Percentiles rank a stretch among this genome's conserved stretches.
Evolutionary conservation across 1,140 invertebrate genomes (phyloP).

Genomic region (Hycleus phaleratus): DNA sequence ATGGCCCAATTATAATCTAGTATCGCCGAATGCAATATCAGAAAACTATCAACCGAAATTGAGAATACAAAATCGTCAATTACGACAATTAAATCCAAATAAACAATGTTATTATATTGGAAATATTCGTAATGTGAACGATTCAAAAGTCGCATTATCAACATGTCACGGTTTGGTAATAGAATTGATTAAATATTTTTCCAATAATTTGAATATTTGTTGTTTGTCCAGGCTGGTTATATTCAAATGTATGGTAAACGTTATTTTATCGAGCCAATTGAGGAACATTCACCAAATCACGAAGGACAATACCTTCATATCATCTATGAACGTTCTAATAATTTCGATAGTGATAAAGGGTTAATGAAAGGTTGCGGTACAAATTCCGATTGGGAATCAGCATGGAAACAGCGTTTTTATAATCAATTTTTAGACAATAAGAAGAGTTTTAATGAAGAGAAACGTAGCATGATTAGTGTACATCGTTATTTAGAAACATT

Average conservation of each 20-base stretch:
- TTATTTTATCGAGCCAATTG: slow-evolving; percentile 46
- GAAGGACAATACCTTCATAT: slow-evolving; percentile 46
- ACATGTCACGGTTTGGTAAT: slow-evolving; percentile 54
- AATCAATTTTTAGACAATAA: slow-evolving; percentile 2
- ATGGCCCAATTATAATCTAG: slow-evolving; percentile 47
- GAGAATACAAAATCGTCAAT: slow-evolving; percentile 16
- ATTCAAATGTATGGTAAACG: slow-evolving; percentile 40
- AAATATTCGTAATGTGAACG: slow-evolving; percentile 40
- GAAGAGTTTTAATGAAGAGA: slow-evolving; percentile 19
- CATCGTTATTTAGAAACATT: slow-evolving; percentile 54
- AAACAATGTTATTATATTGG: slow-evolving; percentile 52
- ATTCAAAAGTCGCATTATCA: slow-evolving; percentile 51
- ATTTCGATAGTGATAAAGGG: too few species aligned
- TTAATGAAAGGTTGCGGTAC: slow-evolving; percentile 25
- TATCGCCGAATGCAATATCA: slow-evolving; percentile 49
- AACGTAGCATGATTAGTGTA: slow-evolving; percentile 35
- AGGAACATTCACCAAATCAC: slow-evolving; percentile 38
- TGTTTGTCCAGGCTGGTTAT: slow-evolving; percentile 42
- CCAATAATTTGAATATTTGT: not conserved
- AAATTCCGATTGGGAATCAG: slow-evolving; percentile 38
- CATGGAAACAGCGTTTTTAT: slow-evolving; percentile 42
- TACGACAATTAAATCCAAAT: slow-evolving; percentile 26
- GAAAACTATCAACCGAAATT: slow-evolving; percentile 41
- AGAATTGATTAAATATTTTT: too few species aligned
- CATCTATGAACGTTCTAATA: slow-evolving; percentile 34